Base-by-base conservation (phyloP, 30 jellyfish, hydroid and myxozoan species). In the Pelagia noctiluca region DNA sequence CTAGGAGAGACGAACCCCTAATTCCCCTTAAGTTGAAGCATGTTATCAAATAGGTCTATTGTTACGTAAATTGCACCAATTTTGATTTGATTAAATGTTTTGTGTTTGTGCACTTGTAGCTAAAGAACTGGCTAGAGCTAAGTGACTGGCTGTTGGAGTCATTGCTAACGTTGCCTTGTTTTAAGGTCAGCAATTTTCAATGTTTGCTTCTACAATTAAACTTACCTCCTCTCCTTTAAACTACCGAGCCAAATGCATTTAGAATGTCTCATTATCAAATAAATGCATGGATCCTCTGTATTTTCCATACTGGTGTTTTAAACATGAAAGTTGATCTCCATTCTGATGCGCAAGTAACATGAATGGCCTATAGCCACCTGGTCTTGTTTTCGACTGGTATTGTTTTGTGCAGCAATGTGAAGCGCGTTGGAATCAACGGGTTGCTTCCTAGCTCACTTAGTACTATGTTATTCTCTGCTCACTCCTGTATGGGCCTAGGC, bases 71-170 rank as follows among this genome's bases (percentile, higher is more conserved):
- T 5, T 42, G 74, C 74, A 61, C 30, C 30, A 32, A 32, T 21
- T 19, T 32, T 35, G 13, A 32, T 18, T 4, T 0, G 0, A 13
- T 13, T 63, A 22, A 2, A 28, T 0, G 80, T 42, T 71, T 33
- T 11, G 7, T 62, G 28, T 78, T n/a, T 69, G 38, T 65, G 83
- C 77, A 70, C 90, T 90, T 82, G 42, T 85, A 91, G 98, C 86
- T 91, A 23, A 78, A 57, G 54, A 52, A 85, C 48, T 91, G 97
- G 97, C 88, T 75, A 31, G 88, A 88, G 42, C 70, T 88, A 42
- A 66, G 93, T 48, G 97, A 88, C 4, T 88, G 97, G 97, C 86
- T 88, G 42, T 68, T 88, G 90, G 97, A 88, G 13, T 75, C 89
- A 34, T 16, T 74, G 85, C 75, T 80, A 42, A 38, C 85, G 25